A percentile compares a stretch with the other conserved stretches of the same genome.
Evolutionary conservation across 2,113 vertebrate genomes (phyloP).

Genomic region (Lagopus leucura): DNA sequence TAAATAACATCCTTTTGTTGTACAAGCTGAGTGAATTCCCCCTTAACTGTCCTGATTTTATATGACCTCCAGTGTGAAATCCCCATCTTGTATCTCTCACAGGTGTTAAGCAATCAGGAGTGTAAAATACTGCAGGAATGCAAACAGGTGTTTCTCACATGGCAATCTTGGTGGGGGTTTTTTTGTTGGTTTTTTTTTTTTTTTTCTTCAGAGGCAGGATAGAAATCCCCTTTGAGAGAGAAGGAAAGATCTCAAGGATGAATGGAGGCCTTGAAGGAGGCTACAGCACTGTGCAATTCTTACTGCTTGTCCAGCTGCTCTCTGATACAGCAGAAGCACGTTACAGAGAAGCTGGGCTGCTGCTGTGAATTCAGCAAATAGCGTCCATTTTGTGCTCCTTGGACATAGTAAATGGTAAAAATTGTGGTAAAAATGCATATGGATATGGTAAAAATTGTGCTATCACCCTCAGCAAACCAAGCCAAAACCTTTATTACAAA

Average conservation of each 20-base stretch:
- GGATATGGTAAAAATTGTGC: neutral
- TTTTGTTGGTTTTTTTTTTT: too few relatives aligned
- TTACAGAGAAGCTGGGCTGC: accelerated
- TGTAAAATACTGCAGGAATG: accelerated
- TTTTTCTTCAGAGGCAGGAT: neutral
- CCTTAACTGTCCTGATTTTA: neutral
- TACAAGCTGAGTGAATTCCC: neutral
- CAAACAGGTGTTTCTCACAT: accelerated
- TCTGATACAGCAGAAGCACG: accelerated
- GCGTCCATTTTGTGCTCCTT: neutral
- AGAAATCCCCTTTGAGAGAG: neutral
- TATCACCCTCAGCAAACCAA: neutral
- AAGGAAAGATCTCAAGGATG: neutral
- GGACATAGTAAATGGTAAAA: neutral
- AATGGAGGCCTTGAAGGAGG: neutral
- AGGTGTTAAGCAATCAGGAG: neutral
- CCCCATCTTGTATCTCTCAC: neutral
- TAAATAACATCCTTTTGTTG: neutral
- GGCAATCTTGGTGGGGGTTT: neutral
- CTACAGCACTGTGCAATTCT: accelerated
- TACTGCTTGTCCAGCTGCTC: neutral
- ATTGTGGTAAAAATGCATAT: too few relatives aligned
- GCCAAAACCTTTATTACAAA: neutral
- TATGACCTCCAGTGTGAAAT: neutral
- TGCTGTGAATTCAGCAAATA: accelerated